Evolutionary conservation across 2,797 vertebrate species (phyloP).

Genomic region (Galagoides demidoff): DNA sequence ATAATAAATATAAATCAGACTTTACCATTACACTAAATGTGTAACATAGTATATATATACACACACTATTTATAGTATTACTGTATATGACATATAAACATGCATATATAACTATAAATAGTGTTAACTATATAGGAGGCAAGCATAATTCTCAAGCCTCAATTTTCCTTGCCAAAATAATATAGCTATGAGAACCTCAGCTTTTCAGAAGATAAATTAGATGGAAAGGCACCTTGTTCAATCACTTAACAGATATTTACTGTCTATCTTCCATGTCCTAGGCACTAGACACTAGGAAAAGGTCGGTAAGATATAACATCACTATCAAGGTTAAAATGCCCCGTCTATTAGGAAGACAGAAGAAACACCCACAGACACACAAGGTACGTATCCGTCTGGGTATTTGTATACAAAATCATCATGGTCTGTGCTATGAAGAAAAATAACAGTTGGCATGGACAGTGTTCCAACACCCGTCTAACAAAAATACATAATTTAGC

Average conservation of each 20-base stretch:
- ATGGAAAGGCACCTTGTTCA: neutral
- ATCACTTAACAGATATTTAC: neutral
- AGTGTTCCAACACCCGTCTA: neutral
- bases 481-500: neutral
- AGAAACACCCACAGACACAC: neutral
- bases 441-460: neutral
- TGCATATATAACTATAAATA: neutral
- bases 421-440: neutral
- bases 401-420: neutral
- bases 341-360: neutral
- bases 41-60: neutral
- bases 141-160: neutral
- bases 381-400: too few relatives aligned
- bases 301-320: neutral
- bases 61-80: neutral
- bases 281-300: neutral
- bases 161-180: slow-evolving; percentile 5
- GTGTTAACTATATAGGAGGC: neutral
- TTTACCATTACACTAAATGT: neutral
- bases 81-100: too few relatives aligned
- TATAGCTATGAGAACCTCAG: neutral
- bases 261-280: neutral
- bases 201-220: neutral
- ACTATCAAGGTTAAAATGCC: neutral
- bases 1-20: neutral